Conservation (phyloP, 2,888 invertebrate genomes). For the Salpingus planirostris region DNA sequence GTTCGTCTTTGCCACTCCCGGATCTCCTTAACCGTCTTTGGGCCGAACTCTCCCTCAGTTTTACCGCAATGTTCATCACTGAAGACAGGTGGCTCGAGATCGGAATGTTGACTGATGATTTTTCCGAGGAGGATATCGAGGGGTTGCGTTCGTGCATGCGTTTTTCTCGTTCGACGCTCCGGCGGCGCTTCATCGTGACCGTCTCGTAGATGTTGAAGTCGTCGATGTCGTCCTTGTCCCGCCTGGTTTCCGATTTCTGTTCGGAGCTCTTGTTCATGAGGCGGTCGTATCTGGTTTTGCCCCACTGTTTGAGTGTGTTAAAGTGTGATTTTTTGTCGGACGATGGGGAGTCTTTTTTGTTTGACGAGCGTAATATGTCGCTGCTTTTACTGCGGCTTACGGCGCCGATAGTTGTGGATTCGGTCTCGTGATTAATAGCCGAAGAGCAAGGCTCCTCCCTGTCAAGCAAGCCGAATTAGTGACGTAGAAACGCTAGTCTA, state of each 20-base stretch:
- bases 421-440: conserved; percentile 37
- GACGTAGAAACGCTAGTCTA: conserved; percentile 10
- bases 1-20: conserved; percentile 63
- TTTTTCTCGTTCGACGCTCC: conserved; percentile 49
- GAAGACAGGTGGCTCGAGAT: conserved; percentile 45
- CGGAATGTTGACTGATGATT: conserved; percentile 52
- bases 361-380: conserved; percentile 52
- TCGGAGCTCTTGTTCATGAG: conserved; percentile 60
- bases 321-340: conserved; percentile 66
- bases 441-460: conserved; percentile 35
- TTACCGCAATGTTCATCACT: conserved; percentile 56
- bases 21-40: conserved; percentile 62
- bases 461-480: conserved; percentile 25
- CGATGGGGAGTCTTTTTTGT: conserved; percentile 49
- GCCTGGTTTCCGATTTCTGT: conserved; percentile 45
- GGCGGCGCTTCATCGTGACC: conserved; percentile 54
- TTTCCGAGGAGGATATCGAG: conserved; percentile 64
- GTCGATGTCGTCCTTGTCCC: conserved; percentile 45
- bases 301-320: conserved; percentile 78
- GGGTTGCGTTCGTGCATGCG: conserved; percentile 68
- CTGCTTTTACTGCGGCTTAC: conserved; percentile 65
- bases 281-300: conserved; percentile 67
- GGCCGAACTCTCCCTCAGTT: conserved; percentile 65
- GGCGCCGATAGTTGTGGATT: conserved; percentile 44
- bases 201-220: conserved; percentile 59